A percentile compares a stretch with the other conserved stretches of the same genome.
phyloP scores from a whole-genome alignment of 1,140 invertebrate genomes.

The Rhizoglyphus robini region DNA sequence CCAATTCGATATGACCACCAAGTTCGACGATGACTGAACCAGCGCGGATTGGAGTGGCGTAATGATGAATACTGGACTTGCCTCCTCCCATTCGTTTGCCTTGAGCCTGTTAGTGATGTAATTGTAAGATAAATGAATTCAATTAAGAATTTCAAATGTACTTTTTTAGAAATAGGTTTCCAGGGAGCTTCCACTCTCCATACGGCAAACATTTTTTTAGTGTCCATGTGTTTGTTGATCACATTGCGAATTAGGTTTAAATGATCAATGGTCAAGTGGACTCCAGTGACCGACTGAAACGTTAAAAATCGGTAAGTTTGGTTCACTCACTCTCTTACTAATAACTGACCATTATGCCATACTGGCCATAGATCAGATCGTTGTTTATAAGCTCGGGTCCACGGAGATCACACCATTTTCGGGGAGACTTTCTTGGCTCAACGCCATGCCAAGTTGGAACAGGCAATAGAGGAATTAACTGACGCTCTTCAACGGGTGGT shows the following conservation, averaged over 20 bases:
- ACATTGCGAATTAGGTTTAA: conserved; percentile 73
- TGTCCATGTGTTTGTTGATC: conserved; percentile 58
- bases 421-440: conserved; percentile 60
- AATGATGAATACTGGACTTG: conserved; percentile 89
- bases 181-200: conserved; percentile 89
- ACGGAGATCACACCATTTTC: conserved; percentile 61
- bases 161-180: conserved; percentile 82
- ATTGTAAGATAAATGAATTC: background rate
- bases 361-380: conserved; percentile 69
- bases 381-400: conserved; percentile 77
- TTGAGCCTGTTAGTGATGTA: conserved; percentile 43
- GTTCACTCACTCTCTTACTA: too few relatives aligned
- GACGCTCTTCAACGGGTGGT: conserved; percentile 46
- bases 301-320: conserved; percentile 13
- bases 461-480: conserved; percentile 51
- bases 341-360: conserved; percentile 62
- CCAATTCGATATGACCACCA: conserved; percentile 72
- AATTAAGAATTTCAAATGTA: conserved; percentile 27
- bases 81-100: conserved; percentile 89
- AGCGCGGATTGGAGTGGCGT: conserved; percentile 78
- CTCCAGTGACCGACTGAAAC: conserved; percentile 58
- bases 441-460: conserved; percentile 50
- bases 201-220: conserved; percentile 70
- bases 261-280: conserved; percentile 59
- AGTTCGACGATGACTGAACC: conserved; percentile 89